Base-by-base conservation (phyloP, 2,113 vertebrate genomes). In the Erpornis zantholeuca region DNA sequence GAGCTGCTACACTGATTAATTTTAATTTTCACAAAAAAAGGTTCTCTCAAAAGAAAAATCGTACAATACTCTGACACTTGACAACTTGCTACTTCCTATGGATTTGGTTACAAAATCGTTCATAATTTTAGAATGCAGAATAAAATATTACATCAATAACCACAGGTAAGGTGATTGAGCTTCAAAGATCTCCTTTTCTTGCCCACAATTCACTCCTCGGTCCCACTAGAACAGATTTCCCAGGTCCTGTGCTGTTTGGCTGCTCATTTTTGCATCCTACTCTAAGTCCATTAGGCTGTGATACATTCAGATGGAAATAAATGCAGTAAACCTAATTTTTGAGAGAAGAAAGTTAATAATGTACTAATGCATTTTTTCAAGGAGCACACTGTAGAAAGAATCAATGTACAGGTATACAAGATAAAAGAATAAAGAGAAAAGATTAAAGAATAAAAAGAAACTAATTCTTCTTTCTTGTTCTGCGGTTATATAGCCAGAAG, bases 11-110 rank as follows among this genome's bases (percentile, higher is more conserved):
- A 25, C 2, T 1, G 0, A 35, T 81, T 40, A 19, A 29, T 57
- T 64, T 47, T 54, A 42, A 45, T 60, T 81, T 56, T 76, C 59
- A 73, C 33, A 70, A 80, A 82, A 42, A 14, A 2, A 69, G 3
- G 6, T 38, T 38, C 40, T 85, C 53, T 69, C 22, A 25, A 50
- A 79, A 92, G 38, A 91, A 85, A 92, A 92, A 71, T 35, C n/a
- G 12, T 11, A 17, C 1, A 1, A 38, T 36, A 23, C 3, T 73
- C 17, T 28, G 21, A 33, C 12, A 76, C 1, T 5, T 18, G n/a
- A 82, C 25, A 69, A 24, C 25, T 38, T 35, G 12, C 18, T 49
- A 44, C 25, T 29, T 56, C 45, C 47, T 73, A 16, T 17, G 20
- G 40, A 83, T 93, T 81, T 68, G 25, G 36, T 53, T 57, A 69